Base-by-base conservation (phyloP, 2,797 vertebrate genomes). In the Knipowitschia caucasica region DNA sequence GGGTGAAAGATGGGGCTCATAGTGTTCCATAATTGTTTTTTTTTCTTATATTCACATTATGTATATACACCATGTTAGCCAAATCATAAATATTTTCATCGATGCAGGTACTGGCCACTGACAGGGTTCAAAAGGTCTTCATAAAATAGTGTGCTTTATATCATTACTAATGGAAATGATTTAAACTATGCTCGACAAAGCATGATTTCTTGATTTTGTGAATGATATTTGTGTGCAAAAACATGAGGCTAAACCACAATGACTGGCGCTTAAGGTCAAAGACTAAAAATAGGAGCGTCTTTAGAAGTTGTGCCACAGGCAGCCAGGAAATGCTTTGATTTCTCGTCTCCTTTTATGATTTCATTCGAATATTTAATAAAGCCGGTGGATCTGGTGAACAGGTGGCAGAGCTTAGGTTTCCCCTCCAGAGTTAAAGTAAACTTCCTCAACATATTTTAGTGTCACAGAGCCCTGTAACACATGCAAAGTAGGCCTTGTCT, bases 321-420 rank as follows among this genome's bases (percentile, higher is more conserved):
- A 77, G 84, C 71, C 86, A 91, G 90, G 89, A 91, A 91, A 76
- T 81, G 73, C 89, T 92, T 91, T 90, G 88, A 89, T 91, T 87
- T 80, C 74, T 77, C 68, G 75, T 71, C 67, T 50, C 59, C 56
- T 56, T 75, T 84, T 80, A 81, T 69, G 24, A 73, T 81, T 88
- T 88, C 84, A 88, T 88, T 85, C 77, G 82, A 90, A 90, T 90
- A 89, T 88, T 89, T 75, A 88, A 85, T 82, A 85, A 88, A 89
- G 83, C 84, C 74, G 56, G 49, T 80, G 84, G 85, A 86, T 91
- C 86, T 92, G 90, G 89, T 62, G 73, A 89, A 89, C 89, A 91
- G 91, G 89, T 91, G 90, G 86, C 76, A 77, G 78, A 70, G 86
- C 83, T 86, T 88, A 82, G 71, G 61, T 85, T 83, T 74, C 78